Conservation (phyloP, 1,140 invertebrate species). For the Micrasema longulum region DNA sequence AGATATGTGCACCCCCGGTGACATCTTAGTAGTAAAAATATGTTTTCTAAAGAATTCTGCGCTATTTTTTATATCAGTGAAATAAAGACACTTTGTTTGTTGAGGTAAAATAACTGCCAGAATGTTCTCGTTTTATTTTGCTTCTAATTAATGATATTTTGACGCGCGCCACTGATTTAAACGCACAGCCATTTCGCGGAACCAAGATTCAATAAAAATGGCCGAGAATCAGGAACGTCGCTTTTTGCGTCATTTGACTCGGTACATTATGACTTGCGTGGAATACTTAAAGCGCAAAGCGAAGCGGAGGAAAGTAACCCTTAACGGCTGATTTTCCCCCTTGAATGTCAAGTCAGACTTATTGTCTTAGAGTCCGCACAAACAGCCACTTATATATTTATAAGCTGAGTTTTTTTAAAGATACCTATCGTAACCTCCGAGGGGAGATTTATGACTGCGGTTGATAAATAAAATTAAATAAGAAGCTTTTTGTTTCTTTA, state of each 20-base stretch:
- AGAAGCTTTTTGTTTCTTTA: no score
- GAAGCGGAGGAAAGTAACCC: slow-evolving; percentile 14
- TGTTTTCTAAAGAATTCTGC: no score
- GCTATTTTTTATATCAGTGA: no score
- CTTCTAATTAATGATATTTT: no score
- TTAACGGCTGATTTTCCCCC: slow-evolving; percentile 32
- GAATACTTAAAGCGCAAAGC: slow-evolving; percentile 22
- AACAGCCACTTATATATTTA: slow-evolving; percentile 14
- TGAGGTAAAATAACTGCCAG: no score
- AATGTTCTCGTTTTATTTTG: no score
- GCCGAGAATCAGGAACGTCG: slow-evolving; percentile 18
- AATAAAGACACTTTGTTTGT: no score
- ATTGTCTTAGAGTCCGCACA: slow-evolving; percentile 36
- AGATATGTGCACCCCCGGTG: no score
- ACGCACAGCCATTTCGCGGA: not conserved
- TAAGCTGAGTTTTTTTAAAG: slow-evolving; percentile 5
- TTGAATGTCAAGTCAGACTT: slow-evolving; percentile 39
- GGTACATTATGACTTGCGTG: slow-evolving; percentile 14
- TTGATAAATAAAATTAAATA: slow-evolving; percentile 1
- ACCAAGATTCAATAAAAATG: slow-evolving; percentile 33
- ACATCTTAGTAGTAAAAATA: no score
- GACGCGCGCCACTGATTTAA: slow-evolving; percentile 5
- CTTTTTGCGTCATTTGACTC: slow-evolving; percentile 29
- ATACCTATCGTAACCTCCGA: not conserved
- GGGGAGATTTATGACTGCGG: slow-evolving; percentile 1